A percentile compares a stretch with the other conserved stretches of the same genome.
Evolutionary conservation across 2,888 invertebrate genomes (phyloP).

Genomic region (Girardia tigrina): DNA sequence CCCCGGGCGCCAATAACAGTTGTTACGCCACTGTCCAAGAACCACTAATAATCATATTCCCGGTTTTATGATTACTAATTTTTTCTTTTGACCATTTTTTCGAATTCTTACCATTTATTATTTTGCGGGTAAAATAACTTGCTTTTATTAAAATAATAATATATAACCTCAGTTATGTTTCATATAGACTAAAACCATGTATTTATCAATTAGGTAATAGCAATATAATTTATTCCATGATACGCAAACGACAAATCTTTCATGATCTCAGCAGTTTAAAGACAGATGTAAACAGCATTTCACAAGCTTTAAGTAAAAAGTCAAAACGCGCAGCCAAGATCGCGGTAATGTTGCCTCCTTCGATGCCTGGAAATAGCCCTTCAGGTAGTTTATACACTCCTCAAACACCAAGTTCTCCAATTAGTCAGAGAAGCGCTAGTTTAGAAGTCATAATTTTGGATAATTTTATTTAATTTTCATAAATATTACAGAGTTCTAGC

Average conservation of each 20-base stretch:
- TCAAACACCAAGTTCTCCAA: neutral
- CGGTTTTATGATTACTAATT: too few relatives aligned
- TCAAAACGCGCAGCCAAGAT: neutral
- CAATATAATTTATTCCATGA: constrained; percentile 93
- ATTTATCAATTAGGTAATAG: constrained; percentile 72
- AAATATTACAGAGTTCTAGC: constrained; percentile 38
- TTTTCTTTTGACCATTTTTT: too few relatives aligned
- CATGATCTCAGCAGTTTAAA: constrained; percentile 88
- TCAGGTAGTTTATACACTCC: neutral
- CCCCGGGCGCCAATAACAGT: too few relatives aligned
- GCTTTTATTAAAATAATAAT: too few relatives aligned
- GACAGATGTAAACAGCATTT: constrained; percentile 57
- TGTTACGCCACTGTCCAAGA: too few relatives aligned
- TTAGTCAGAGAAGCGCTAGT: neutral
- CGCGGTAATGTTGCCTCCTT: neutral
- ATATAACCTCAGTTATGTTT: neutral
- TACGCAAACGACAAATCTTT: constrained; percentile 88
- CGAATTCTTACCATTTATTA: too few relatives aligned
- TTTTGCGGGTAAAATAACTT: too few relatives aligned
- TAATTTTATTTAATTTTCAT: too few relatives aligned
- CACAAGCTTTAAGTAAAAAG: constrained; percentile 57
- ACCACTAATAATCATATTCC: too few relatives aligned
- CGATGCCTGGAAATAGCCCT: neutral
- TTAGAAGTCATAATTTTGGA: neutral
- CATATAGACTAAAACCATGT: too few relatives aligned